Evolutionary conservation across 2,797 vertebrate species (phyloP).

Genomic region (Helostoma temminkii): DNA sequence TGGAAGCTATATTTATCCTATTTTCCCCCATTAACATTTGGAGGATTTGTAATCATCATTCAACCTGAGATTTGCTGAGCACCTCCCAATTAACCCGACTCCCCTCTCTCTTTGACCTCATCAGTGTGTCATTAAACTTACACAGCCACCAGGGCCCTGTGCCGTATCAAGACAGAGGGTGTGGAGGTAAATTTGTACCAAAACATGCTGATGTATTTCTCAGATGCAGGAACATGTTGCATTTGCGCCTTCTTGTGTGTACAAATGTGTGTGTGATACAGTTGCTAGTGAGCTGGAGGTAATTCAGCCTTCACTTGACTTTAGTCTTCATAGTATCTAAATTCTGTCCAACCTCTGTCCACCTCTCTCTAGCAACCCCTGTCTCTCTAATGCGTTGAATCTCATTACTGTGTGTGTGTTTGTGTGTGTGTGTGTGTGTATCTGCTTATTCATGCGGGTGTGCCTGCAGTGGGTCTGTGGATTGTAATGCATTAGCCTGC

Average conservation of each 20-base stretch:
- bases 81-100: slow-evolving; percentile 84
- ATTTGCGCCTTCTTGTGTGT: slow-evolving; percentile 16
- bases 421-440: slow-evolving; percentile 9
- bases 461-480: slow-evolving; percentile 46
- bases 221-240: slow-evolving; percentile 4
- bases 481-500: slow-evolving; percentile 73
- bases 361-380: slow-evolving; percentile 50
- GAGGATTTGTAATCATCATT: slow-evolving; percentile 83
- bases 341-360: slow-evolving; percentile 56
- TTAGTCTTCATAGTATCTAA: slow-evolving; percentile 53
- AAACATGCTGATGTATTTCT: slow-evolving; percentile 23
- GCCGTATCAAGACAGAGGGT: slow-evolving; percentile 45
- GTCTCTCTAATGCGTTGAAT: slow-evolving; percentile 57
- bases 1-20: slow-evolving; percentile 79
- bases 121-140: slow-evolving; percentile 77
- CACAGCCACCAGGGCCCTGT: slow-evolving; percentile 71
- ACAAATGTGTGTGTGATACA: slow-evolving; percentile 1
- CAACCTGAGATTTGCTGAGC: slow-evolving; percentile 82
- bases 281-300: slow-evolving; percentile 27
- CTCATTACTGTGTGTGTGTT: slow-evolving; percentile 49
- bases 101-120: slow-evolving; percentile 81
- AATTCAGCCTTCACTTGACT: slow-evolving; percentile 54
- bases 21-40: slow-evolving; percentile 70
- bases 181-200: slow-evolving; percentile 15
- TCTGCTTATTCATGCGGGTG: neutral